Evolutionary conservation across 2,797 vertebrate species (phyloP).

Genomic region (Cossypha caffra): DNA sequence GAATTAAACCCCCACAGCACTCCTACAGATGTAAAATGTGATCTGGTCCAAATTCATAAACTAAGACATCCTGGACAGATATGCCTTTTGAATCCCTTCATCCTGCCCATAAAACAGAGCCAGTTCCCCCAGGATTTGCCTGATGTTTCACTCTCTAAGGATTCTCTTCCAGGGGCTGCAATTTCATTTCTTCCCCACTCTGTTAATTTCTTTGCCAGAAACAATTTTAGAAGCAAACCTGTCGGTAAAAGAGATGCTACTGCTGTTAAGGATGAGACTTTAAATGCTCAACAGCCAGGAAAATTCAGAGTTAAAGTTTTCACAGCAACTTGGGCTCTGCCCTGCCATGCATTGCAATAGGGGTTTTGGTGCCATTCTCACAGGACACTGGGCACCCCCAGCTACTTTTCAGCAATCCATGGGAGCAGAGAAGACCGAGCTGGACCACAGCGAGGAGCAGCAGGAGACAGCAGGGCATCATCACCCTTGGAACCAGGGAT

Average conservation of each 20-base stretch:
- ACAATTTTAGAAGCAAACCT: neutral
- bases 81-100: neutral
- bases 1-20: neutral
- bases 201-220: neutral
- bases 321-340: slow-evolving; percentile 42
- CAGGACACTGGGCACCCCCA: neutral
- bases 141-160: neutral
- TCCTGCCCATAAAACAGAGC: neutral
- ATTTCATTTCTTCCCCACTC: neutral
- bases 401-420: neutral
- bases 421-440: neutral
- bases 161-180: neutral
- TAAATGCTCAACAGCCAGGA: neutral
- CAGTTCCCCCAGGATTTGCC: neutral
- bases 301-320: slow-evolving; percentile 47
- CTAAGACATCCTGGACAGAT: neutral
- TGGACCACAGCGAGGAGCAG: neutral
- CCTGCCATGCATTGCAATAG: neutral
- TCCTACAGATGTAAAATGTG: neutral
- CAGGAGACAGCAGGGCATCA: neutral
- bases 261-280: neutral
- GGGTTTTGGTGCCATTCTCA: neutral
- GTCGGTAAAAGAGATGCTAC: neutral
- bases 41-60: neutral
- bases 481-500: slow-evolving; percentile 3